A percentile compares a stretch with the other conserved stretches of the same genome.
Conservation (phyloP, 2,113 vertebrate species). For the Anser brachyrhynchus region DNA sequence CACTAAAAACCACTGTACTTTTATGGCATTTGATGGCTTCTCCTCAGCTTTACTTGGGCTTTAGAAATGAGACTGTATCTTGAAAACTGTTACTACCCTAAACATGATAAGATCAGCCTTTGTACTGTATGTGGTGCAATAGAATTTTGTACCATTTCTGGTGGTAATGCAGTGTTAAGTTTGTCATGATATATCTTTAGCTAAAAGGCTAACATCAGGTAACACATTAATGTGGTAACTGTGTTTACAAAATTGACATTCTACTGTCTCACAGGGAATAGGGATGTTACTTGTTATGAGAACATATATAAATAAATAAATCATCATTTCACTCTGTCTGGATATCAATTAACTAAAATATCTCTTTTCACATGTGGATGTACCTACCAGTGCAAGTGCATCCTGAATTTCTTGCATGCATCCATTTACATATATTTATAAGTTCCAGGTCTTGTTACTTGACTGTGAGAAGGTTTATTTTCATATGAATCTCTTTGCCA, state of each 20-base stretch:
- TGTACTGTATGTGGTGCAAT: accelerated
- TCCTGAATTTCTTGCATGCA: not conserved
- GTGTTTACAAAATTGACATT: not conserved
- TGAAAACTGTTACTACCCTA: not conserved
- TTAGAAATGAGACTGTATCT: not conserved
- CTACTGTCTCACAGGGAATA: not conserved
- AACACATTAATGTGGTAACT: not conserved
- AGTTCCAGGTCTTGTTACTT: not conserved
- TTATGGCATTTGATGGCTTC: not conserved
- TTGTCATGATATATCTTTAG: not conserved
- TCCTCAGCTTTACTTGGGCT: not conserved
- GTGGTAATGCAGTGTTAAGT: not conserved
- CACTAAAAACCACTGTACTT: not conserved
- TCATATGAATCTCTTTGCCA: not conserved
- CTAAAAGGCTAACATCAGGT: not conserved
- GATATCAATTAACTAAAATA: not conserved
- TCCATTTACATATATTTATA: not conserved
- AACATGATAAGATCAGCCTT: not conserved
- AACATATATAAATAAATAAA: not conserved
- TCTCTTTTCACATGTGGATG: not conserved
- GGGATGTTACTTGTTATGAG: not conserved
- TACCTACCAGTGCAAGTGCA: not conserved
- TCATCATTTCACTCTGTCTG: not conserved
- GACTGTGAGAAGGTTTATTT: not conserved
- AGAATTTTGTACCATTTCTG: not conserved